Percentiles rank a stretch among this genome's conserved stretches.
Conservation (phyloP, 2,888 invertebrate species). For the Chouioia cunea region DNA sequence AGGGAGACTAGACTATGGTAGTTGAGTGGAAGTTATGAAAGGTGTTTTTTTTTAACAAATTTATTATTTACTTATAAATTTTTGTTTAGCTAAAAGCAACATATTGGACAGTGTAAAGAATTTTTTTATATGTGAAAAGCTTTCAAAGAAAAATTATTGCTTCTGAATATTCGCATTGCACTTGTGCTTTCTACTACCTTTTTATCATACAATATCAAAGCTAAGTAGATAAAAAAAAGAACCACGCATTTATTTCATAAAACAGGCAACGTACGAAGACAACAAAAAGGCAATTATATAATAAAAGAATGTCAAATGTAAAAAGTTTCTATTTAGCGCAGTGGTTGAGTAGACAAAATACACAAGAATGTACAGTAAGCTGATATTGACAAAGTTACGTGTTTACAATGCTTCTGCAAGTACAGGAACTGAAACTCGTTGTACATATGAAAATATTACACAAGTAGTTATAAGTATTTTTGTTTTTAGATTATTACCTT, state of each 20-base stretch:
- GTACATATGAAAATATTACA: conserved; percentile 54
- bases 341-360: conserved; percentile 18
- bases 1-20: conserved; percentile 24
- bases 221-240: background rate
- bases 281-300: conserved; percentile 1
- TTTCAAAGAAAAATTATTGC: background rate
- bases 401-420: conserved; percentile 52
- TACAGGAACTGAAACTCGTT: conserved; percentile 55
- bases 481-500: too few species aligned
- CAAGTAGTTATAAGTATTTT: background rate
- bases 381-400: conserved; percentile 52
- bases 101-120: too few species aligned
- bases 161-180: background rate
- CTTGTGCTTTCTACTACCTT: background rate
- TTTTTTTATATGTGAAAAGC: too few species aligned
- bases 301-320: conserved; percentile 19
- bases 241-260: conserved; percentile 20
- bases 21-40: conserved; percentile 16
- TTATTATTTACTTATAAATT: too few species aligned
- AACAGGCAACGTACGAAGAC: conserved; percentile 11
- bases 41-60: background rate
- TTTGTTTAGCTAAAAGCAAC: too few species aligned
- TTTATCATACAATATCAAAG: background rate
- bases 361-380: conserved; percentile 56
- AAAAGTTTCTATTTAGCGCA: conserved; percentile 26